Evolutionary conservation across 2,888 invertebrate species (phyloP).

Genomic region (Heliconius ethilla): DNA sequence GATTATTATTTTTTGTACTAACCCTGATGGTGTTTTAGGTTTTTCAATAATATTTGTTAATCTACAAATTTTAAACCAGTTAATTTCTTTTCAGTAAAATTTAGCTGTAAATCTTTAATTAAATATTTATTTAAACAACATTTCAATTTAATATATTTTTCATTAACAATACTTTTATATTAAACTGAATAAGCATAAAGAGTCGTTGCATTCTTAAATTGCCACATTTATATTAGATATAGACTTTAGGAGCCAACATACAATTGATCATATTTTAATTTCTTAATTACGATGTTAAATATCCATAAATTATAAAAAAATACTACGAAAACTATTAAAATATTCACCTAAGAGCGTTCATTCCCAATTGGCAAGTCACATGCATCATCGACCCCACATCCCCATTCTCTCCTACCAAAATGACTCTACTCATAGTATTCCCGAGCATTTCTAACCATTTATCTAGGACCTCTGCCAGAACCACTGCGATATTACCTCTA

Average conservation of each 20-base stretch:
- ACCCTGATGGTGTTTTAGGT: conserved; percentile 55
- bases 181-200: no score
- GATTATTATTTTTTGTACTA: conserved; percentile 64
- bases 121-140: neutral
- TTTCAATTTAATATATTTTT: no score
- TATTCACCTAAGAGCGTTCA: conserved; percentile 62
- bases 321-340: no score
- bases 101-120: neutral
- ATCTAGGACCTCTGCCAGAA: conserved; percentile 59
- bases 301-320: no score
- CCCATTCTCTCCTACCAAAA: conserved; percentile 57
- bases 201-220: no score
- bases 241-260: no score
- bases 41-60: conserved; percentile 57
- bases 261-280: no score
- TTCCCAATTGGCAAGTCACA: conserved; percentile 64
- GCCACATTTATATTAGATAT: no score
- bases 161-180: no score
- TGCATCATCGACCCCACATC: conserved; percentile 63
- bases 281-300: no score
- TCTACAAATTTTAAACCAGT: conserved; percentile 46
- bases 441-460: conserved; percentile 65
- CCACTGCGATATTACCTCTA: conserved; percentile 54
- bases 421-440: conserved; percentile 62
- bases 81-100: neutral